phyloP scores from a whole-genome alignment of 2,113 vertebrate species.

The Catharus fuscescens region DNA sequence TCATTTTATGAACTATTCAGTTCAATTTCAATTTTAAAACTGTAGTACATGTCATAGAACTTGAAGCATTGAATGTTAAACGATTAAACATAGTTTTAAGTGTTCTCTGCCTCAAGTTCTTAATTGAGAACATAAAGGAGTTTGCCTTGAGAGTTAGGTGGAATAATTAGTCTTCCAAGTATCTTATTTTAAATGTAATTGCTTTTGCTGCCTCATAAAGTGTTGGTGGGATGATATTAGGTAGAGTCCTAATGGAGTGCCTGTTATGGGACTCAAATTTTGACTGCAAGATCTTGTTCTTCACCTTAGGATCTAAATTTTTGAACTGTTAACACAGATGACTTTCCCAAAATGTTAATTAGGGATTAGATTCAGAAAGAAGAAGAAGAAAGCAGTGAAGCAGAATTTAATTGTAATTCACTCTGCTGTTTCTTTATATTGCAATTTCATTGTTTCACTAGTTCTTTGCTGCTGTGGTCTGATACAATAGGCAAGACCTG shows the following conservation, averaged over 20 bases:
- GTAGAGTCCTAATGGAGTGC: neutral
- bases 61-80: neutral
- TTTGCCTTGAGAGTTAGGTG: neutral
- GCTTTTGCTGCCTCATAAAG: neutral
- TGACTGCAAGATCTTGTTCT: neutral
- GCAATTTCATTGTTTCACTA: neutral
- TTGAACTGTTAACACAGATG: neutral
- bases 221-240: neutral
- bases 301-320: neutral
- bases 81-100: neutral
- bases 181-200: neutral
- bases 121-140: neutral
- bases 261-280: neutral
- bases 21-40: neutral
- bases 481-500: neutral
- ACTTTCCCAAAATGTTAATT: neutral
- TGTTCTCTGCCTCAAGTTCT: neutral
- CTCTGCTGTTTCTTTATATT: neutral
- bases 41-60: neutral
- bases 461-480: neutral
- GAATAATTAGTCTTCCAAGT: neutral
- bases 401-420: neutral
- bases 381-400: neutral
- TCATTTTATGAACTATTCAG: neutral
- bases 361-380: neutral